phyloP scores from a whole-genome alignment of 2,797 vertebrate species.

The Cheirogaleus major region DNA sequence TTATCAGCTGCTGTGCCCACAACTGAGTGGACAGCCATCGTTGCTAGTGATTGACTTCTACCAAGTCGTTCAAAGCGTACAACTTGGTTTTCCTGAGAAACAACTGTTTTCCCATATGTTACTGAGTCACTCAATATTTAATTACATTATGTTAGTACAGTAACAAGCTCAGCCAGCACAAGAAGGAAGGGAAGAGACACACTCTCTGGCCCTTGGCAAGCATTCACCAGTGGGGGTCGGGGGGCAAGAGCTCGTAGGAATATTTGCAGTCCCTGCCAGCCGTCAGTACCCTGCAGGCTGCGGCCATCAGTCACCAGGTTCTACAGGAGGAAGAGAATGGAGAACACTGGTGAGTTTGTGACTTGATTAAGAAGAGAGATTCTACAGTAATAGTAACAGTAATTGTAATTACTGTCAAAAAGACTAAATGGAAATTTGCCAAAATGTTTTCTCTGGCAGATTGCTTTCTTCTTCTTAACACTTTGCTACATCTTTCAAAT shows the following conservation, averaged over 20 bases:
- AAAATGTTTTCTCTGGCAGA: conserved; percentile 38
- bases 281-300: background rate
- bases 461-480: conserved; percentile 26
- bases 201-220: background rate
- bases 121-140: background rate
- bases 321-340: background rate
- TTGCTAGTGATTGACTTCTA: background rate
- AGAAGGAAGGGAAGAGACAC: background rate
- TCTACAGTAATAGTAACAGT: background rate
- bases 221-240: background rate
- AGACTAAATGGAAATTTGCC: conserved; percentile 25
- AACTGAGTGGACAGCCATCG: conserved; percentile 9
- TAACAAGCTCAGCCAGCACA: background rate
- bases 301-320: background rate
- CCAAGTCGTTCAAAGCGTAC: background rate
- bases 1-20: background rate
- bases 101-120: background rate
- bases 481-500: conserved; percentile 40
- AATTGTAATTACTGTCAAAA: conserved; percentile 2
- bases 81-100: conserved; percentile 35
- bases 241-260: background rate
- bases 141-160: background rate
- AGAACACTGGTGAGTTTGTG: background rate
- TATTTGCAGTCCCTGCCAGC: background rate
- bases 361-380: background rate